phyloP scores from a whole-genome alignment of 2,797 vertebrate species.

The Megalops cyprinoides region DNA sequence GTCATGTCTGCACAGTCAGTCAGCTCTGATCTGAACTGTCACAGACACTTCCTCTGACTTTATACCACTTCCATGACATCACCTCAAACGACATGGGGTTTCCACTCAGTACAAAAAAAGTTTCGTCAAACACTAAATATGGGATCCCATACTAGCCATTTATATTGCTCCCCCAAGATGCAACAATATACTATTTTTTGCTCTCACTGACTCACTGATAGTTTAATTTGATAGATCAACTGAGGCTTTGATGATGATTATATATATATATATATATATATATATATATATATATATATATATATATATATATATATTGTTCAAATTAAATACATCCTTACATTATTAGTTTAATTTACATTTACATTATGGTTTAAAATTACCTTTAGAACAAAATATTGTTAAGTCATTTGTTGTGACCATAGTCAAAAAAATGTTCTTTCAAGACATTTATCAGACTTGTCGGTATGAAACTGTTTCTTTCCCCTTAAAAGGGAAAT shows the following conservation, averaged over 20 bases:
- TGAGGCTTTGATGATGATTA: too few species aligned
- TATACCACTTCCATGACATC: conserved; percentile 74
- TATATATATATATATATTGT: too few species aligned
- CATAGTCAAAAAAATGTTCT: not conserved
- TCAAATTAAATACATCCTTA: too few species aligned
- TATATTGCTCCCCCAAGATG: not conserved
- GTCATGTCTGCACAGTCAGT: conserved; percentile 54
- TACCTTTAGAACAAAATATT: too few species aligned
- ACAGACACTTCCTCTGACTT: conserved; percentile 64
- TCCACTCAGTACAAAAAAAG: conserved; percentile 52
- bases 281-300: too few species aligned
- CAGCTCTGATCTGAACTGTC: conserved; percentile 42
- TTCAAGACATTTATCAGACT: too few species aligned
- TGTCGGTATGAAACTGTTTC: too few species aligned
- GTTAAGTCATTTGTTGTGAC: not conserved
- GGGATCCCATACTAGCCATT: not conserved
- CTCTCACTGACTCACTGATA: not conserved
- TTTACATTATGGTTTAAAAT: too few species aligned
- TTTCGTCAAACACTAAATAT: not conserved
- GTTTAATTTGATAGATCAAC: not conserved
- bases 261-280: too few species aligned
- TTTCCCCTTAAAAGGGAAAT: too few species aligned
- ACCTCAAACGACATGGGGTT: conserved; percentile 60
- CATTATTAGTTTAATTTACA: too few species aligned
- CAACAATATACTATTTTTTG: not conserved